These are phyloP conservation scores for Pyrocephalus nanus DNA, from an alignment of 2,797 vertebrate genomes.

Conservation along the genomic window DNA sequence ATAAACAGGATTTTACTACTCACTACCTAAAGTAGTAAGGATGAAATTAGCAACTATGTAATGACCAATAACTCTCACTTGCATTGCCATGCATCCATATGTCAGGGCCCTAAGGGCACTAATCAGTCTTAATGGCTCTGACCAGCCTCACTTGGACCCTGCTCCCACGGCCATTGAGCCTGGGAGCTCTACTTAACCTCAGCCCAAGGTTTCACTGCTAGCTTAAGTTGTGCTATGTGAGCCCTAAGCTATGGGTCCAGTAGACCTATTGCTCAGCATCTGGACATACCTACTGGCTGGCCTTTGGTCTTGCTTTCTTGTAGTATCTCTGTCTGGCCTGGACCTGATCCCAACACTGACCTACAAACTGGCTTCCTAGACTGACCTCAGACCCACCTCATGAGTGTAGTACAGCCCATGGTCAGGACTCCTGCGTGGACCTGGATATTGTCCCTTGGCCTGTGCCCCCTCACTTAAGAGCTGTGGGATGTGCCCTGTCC, in stretches of 20 bases:
- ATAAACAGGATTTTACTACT: not conserved
- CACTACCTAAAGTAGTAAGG: not conserved
- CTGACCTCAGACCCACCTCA: not conserved
- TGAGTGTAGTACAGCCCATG: too few relatives aligned
- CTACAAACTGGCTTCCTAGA: not conserved
- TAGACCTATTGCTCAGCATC: not conserved
- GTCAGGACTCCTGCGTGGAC: not conserved
- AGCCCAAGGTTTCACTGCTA: not conserved
- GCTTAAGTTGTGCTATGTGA: rapidly evolving
- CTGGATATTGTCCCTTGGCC: not conserved
- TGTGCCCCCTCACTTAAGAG: not conserved
- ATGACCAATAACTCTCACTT: not conserved
- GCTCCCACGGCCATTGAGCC: not conserved
- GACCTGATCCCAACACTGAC: not conserved
- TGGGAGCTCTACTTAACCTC: not conserved
- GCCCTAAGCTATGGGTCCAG: rapidly evolving
- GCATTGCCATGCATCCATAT: not conserved
- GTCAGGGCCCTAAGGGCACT: not conserved
- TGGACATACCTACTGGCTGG: not conserved
- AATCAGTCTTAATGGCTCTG: not conserved
- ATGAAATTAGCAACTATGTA: not conserved
- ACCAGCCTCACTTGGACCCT: not conserved
- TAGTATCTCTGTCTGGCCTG: not conserved
- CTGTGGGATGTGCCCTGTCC: not conserved
- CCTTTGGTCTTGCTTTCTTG: not conserved